Evolutionary conservation across 2,797 vertebrate genomes (phyloP), one percentile per base, ranked within the genome.

Genomic region (Peromyscus melanophrys): DNA sequence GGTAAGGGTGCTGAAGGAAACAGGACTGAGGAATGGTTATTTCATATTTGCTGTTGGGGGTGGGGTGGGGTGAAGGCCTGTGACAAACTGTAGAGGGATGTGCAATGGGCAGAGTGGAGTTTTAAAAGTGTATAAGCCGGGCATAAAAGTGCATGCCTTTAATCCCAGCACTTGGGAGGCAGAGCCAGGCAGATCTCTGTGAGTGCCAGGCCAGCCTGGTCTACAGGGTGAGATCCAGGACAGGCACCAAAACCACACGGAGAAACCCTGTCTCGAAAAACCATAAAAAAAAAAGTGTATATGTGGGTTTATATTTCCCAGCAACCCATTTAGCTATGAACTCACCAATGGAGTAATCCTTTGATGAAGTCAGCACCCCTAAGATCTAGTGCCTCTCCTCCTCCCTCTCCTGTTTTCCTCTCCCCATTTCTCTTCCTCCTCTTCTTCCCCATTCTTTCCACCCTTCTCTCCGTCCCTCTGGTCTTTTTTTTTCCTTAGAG

Each of bases 401-500:
- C 57, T 91, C 55, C 11, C 11, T 0, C 13, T 46, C 77, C 10
- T 34, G n/a, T 3, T 76, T 73, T 40, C 67, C 34, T 17, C 61
- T 63, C n/a, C 11, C 14, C 6, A 40, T n/a, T 40, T 21, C 61
- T 43, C 37, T 43, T 29, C n/a, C 52, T 16, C 4, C 52, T 55
- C 52, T 55, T 55, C 52, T 55, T 55, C 14, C 25, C 37, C 23
- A 21, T 55, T 82, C 69, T 93, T 46, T 63, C 27, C 52, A 63
- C 67, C n/a, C 29, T 13, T 69, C 57, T 61, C 40, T 49, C 37
- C 17, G 0, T 14, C 77, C 25, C 8, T 27, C 17, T 16, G 10
- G 52, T 25, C 73, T 96, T 73, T 80, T 87, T 83, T 97, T 95
- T 93, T 40, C 95, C 57, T 71, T 87, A 52, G 89, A 89, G n/a